Base-by-base conservation (phyloP, 2,113 vertebrate species). In the Tympanuchus pallidicinctus region DNA sequence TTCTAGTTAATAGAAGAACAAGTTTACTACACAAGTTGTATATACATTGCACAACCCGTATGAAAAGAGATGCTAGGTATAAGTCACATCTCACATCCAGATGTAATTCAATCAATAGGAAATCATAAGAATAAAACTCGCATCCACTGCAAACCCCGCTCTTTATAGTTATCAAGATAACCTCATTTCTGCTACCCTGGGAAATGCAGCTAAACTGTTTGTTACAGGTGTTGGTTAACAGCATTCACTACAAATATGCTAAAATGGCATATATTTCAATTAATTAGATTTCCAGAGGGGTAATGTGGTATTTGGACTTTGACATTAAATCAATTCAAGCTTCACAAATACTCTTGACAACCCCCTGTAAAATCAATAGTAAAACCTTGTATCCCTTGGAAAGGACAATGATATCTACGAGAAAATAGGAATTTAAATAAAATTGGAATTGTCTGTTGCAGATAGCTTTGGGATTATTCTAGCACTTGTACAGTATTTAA, bases 281-380 rank as follows among this genome's bases (percentile, higher is more conserved):
- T 97, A 97, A 97, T 98, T 97, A 97, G 94, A 89, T 97, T 97
- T 97, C 83, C 61, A 89, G 88, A 95, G 82, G 50, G 94, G 82
- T 96, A 96, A 97, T 75, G 81, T 94, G 96, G 86, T 95, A 97
- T 98, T 97, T 97, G 88, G 78, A 96, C 47, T 97, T 95, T 95
- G 97, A 97, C 96, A 82, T 92, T 89, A 97, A 97, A 97, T 98
- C 97, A 92, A 98, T 98, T 95, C 40, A 67, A 93, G 94, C 88
- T 95, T 97, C 94, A 94, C 50, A 97, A 96, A 94, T 86, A 95
- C 78, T 96, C 77, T 78, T 92, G 74, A 65, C 75, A 89, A 83
- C 88, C 13, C 66, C 67, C 21, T 4, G 1, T 95, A 94, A 94
- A 97, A 97, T 98, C 97, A 97, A 97, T 97, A 96, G 16, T 40